phyloP scores from a whole-genome alignment of 2,113 vertebrate genomes.

The Petromus typicus region DNA sequence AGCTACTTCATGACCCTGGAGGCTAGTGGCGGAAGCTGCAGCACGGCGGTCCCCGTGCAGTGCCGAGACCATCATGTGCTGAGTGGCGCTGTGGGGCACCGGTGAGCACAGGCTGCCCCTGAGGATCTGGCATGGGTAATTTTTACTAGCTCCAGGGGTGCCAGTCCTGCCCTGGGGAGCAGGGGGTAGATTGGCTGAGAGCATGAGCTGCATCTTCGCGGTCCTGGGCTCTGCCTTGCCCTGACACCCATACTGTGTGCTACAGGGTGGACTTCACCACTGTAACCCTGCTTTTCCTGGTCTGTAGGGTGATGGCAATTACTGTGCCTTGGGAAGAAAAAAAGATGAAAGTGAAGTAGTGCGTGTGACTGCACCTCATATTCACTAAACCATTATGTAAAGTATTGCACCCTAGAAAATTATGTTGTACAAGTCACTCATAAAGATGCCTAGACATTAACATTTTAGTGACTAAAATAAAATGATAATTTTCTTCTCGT shows the following conservation, averaged over 20 bases:
- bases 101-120: accelerated
- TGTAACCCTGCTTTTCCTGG: background rate
- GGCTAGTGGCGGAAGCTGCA: no score
- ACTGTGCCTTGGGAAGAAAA: no score
- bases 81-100: accelerated
- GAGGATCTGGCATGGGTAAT: background rate
- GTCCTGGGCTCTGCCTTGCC: background rate
- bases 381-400: background rate
- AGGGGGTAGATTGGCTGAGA: no score
- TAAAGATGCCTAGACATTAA: background rate
- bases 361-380: background rate
- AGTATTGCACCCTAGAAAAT: background rate
- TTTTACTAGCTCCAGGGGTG: background rate
- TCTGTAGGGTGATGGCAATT: background rate
- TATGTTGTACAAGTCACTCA: background rate
- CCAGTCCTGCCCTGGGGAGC: background rate
- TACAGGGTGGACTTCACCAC: background rate
- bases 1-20: background rate
- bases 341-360: background rate
- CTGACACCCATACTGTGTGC: background rate
- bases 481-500: background rate
- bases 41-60: background rate
- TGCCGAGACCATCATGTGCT: no score
- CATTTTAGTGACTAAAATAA: background rate
- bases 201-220: background rate